phyloP scores from a whole-genome alignment of 2,888 invertebrate genomes.

The Lithosia quadra region DNA sequence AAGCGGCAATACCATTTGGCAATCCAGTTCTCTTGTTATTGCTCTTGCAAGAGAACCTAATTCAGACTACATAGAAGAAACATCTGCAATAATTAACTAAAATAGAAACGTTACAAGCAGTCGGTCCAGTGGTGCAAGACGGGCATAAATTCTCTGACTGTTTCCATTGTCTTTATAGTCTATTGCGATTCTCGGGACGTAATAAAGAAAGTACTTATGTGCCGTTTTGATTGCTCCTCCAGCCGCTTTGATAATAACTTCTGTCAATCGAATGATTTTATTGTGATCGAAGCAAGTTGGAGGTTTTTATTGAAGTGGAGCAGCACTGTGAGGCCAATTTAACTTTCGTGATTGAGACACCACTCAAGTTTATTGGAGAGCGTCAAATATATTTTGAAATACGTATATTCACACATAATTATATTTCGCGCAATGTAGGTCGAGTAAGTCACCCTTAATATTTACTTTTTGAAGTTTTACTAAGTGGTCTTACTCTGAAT shows the following conservation, averaged over 20 bases:
- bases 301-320: conserved; percentile 26
- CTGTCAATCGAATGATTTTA: conserved; percentile 27
- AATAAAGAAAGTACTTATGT: conserved; percentile 23
- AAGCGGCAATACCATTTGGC: conserved; percentile 10
- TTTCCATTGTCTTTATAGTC: conserved; percentile 7
- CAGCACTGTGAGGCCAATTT: conserved; percentile 32
- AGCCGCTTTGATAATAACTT: conserved; percentile 17
- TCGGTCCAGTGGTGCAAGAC: not conserved
- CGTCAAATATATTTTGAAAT: conserved; percentile 11
- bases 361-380: conserved; percentile 27
- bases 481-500: not conserved
- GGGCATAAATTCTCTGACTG: not conserved
- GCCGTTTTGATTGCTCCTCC: conserved; percentile 16
- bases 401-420: conserved; percentile 11
- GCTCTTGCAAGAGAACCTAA: not conserved
- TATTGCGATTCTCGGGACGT: not conserved
- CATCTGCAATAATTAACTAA: not conserved
- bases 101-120: conserved; percentile 3
- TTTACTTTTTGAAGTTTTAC: not conserved
- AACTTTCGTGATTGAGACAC: conserved; percentile 41
- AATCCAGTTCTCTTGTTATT: conserved; percentile 16
- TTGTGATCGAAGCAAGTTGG: conserved; percentile 22
- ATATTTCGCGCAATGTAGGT: not conserved
- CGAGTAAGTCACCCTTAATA: not conserved
- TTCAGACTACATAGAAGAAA: conserved; percentile 3